Evolutionary conservation across 2,888 invertebrate genomes (phyloP).

Genomic region (Anorthoa munda): DNA sequence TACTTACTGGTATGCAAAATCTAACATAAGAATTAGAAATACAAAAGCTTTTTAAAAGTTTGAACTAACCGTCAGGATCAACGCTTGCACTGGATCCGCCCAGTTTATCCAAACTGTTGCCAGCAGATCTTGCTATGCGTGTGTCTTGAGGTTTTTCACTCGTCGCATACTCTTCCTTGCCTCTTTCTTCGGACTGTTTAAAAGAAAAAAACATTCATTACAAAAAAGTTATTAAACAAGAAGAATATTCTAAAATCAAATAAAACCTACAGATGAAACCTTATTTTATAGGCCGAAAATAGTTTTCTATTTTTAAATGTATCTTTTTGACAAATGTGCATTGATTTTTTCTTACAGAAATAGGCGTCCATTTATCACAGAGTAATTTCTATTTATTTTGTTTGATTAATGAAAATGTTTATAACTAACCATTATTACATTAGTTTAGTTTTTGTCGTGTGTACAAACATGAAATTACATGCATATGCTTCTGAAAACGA

Average conservation of each 20-base stretch:
- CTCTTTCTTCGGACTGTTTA: constrained; percentile 93
- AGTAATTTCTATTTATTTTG: neutral
- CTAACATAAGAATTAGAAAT: neutral
- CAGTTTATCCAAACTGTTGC: constrained; percentile 93
- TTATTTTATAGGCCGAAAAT: neutral
- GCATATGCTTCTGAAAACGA: constrained; percentile 14
- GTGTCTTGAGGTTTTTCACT: constrained; percentile 88
- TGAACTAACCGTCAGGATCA: constrained; percentile 87
- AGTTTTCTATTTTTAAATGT: neutral
- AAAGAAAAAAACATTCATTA: neutral
- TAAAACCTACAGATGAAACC: constrained; percentile 6
- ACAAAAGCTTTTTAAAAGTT: neutral
- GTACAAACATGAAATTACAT: neutral
- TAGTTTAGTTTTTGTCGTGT: constrained; percentile 1
- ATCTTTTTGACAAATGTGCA: neutral
- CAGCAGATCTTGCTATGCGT: constrained; percentile 93
- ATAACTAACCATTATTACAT: neutral
- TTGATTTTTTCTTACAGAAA: neutral
- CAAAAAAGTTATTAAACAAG: neutral
- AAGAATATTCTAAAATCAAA: neutral
- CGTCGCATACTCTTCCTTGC: constrained; percentile 92
- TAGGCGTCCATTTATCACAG: too few relatives aligned
- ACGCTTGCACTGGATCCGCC: constrained; percentile 93
- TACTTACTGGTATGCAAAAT: neutral
- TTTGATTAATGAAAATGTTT: constrained; percentile 19